Evolutionary conservation across 1,140 invertebrate genomes (phyloP), one percentile per base, ranked within the genome.

Genomic region (Aradophagus sp.): DNA sequence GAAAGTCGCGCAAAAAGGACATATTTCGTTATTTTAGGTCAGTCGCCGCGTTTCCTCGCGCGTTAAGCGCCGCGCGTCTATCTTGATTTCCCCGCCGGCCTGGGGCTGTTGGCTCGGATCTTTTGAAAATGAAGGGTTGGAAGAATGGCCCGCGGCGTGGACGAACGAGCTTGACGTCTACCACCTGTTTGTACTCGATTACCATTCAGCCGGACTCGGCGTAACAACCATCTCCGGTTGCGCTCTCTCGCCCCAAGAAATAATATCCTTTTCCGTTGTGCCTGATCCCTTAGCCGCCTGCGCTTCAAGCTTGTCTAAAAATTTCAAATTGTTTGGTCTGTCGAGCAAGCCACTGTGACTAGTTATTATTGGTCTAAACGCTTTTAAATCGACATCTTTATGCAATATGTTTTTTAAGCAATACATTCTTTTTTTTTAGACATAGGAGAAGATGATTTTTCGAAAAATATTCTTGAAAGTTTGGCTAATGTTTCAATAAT

Each of bases 171-270:
- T 71, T 61, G 55, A 12, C 55, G 56, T 61, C 55, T 52, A 62
- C 69, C 69, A 73, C 69, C 69, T 73, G 69, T 73, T 73, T 73
- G 62, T 65, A 72, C 56, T 67, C 69, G 56, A 73, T 73, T 73
- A 67, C 69, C 56, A 73, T 73, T 67, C 50, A 73, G 27, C 62
- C 38, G 44, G 50, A 50, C 55, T 62, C 55, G 12, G 36, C 59
- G 29, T 59, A 53, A 71, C 52, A 52, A 55, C 41, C 13, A 19
- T 45, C 52, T 35, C 44, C n/a, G 26, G 27, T 26, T 45, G 35
- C 67, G 41, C 34, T 45, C 66, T 59, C 31, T 62, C 35, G 68
- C 61, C 55, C 42, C 47, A 39, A 73, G 56, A 66, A 61, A 73
- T 73, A 66, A 73, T 73, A 73, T 58, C 52, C 42, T 38, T 55